These are phyloP conservation scores for Chymomyza amoena DNA, from an alignment of 2,888 invertebrate species.

Conservation along the genomic window DNA sequence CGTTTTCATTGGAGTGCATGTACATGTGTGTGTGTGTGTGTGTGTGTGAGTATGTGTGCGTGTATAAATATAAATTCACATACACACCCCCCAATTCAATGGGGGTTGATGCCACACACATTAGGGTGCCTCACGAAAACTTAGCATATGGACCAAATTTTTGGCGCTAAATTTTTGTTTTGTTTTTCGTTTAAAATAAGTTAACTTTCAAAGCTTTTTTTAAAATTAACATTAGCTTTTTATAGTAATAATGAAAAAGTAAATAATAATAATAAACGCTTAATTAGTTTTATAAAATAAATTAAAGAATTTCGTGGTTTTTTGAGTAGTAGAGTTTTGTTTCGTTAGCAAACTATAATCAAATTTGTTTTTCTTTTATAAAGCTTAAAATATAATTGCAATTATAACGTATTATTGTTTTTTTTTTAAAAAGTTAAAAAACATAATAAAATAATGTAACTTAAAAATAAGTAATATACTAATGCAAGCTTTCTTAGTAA, in stretches of 20 bases:
- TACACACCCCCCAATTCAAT: not conserved
- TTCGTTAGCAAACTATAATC: not conserved
- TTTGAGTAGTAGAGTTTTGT: not conserved
- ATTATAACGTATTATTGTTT: too few species aligned
- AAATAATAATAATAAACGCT: not conserved
- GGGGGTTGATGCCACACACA: conserved; percentile 30
- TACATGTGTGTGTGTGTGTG: conserved; percentile 11
- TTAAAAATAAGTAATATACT: too few species aligned
- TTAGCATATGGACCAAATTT: not conserved
- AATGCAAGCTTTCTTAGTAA: too few species aligned
- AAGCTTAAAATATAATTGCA: too few species aligned
- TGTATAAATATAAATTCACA: conserved; percentile 1
- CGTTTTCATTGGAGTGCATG: conserved; percentile 18
- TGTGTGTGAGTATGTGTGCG: not conserved
- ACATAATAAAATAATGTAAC: too few species aligned
- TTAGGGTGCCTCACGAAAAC: conserved; percentile 25
- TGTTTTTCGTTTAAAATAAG: not conserved
- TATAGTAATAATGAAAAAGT: not conserved
- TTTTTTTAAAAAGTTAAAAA: too few species aligned
- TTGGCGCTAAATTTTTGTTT: not conserved
- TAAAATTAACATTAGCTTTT: too few species aligned
- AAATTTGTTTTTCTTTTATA: not conserved
- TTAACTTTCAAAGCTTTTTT: not conserved
- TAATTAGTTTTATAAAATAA: not conserved
- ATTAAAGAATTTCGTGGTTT: too few species aligned